Percentiles rank a stretch among this genome's conserved stretches.
These are phyloP conservation scores for Tetheella fluctuosa DNA, from an alignment of 2,888 invertebrate species.

Conservation along the genomic window DNA sequence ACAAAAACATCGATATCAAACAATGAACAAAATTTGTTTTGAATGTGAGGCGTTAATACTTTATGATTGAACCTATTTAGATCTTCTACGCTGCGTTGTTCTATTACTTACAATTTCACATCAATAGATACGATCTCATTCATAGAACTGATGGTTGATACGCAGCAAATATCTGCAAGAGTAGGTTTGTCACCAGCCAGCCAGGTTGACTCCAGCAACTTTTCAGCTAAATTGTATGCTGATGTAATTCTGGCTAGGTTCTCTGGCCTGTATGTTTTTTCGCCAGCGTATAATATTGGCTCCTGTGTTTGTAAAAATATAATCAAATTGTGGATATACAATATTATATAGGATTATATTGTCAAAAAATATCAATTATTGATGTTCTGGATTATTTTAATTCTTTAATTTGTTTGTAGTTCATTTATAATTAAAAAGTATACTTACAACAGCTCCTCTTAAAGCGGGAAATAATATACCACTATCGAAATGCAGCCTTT, in stretches of 20 bases:
- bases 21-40: too few relatives aligned
- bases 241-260: conserved; percentile 45
- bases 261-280: conserved; percentile 45
- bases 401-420: too few relatives aligned
- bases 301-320: conserved; percentile 34
- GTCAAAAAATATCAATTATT: too few relatives aligned
- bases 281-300: conserved; percentile 48
- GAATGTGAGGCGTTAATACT: too few relatives aligned
- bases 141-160: conserved; percentile 77
- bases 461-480: conserved; percentile 76
- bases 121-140: conserved; percentile 58
- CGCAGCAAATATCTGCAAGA: conserved; percentile 85
- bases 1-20: too few relatives aligned
- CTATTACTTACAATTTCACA: conserved; percentile 47
- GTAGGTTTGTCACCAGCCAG: conserved; percentile 84
- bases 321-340: too few relatives aligned
- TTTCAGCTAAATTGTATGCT: conserved; percentile 71
- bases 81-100: too few relatives aligned
- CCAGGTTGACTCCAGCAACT: conserved; percentile 78
- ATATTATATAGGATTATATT: too few relatives aligned
- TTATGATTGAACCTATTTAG: too few relatives aligned
- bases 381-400: too few relatives aligned
- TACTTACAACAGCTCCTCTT: conserved; percentile 51
- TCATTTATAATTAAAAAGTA: conserved; percentile 1
- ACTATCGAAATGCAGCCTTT: conserved; percentile 81